A percentile compares a stretch with the other conserved stretches of the same genome.
Conservation (phyloP, 2,888 invertebrate species). For the Crematogaster levior region DNA sequence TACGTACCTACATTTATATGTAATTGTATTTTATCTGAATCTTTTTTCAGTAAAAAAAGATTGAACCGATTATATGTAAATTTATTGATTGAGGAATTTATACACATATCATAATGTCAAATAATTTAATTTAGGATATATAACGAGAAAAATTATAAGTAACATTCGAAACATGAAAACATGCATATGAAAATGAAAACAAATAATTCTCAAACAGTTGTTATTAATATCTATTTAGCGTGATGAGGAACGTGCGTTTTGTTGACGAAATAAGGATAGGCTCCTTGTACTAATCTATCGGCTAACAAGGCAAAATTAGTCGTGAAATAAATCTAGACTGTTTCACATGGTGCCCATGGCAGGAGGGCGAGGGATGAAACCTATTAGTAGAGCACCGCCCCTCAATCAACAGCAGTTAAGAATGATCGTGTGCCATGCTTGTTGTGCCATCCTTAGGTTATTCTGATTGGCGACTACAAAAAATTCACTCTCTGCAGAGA, state of each 20-base stretch:
- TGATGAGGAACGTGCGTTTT: conserved; percentile 17
- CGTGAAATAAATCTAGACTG: conserved; percentile 77
- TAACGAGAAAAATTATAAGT: neutral
- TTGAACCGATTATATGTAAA: neutral
- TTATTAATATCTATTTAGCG: conserved; percentile 35
- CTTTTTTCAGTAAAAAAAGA: neutral
- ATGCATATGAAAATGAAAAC: neutral
- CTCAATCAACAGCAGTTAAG: conserved; percentile 77
- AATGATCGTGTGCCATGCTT: conserved; percentile 52
- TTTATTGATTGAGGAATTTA: neutral
- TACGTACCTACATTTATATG: neutral
- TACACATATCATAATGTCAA: neutral
- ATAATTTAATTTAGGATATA: neutral
- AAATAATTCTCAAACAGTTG: conserved; percentile 9
- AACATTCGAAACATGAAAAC: neutral
- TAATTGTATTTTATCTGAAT: neutral
- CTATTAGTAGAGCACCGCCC: conserved; percentile 77
- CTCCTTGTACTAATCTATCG: conserved; percentile 60
- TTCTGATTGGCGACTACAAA: conserved; percentile 17
- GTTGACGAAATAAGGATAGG: conserved; percentile 10
- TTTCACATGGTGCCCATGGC: conserved; percentile 51
- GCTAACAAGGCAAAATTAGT: conserved; percentile 82
- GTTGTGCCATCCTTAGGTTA: conserved; percentile 42
- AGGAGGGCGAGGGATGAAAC: conserved; percentile 70
- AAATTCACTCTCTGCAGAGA: neutral